phyloP scores from a whole-genome alignment of 2,797 vertebrate species.

The Oryzias sinensis region DNA sequence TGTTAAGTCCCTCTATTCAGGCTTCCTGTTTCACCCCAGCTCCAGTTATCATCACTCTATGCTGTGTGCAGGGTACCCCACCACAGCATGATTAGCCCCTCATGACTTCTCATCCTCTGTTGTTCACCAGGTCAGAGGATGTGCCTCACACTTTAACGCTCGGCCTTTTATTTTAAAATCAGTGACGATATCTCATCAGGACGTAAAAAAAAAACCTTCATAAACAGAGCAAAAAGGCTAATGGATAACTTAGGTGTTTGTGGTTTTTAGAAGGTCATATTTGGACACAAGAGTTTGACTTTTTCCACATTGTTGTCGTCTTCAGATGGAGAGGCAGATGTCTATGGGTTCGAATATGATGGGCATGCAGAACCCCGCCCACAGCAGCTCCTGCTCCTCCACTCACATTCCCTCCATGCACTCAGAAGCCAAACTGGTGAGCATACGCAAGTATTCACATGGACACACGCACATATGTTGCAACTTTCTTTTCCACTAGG shows the following conservation, averaged over 20 bases:
- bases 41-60: slow-evolving; percentile 73
- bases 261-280: slow-evolving; percentile 1
- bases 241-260: not conserved
- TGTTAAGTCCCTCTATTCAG: slow-evolving; percentile 70
- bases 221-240: not conserved
- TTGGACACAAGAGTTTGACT: slow-evolving; percentile 8
- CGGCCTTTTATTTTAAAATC: slow-evolving; percentile 12
- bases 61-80: slow-evolving; percentile 55
- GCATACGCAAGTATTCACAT: slow-evolving; percentile 51
- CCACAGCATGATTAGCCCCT: slow-evolving; percentile 67
- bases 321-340: slow-evolving; percentile 98
- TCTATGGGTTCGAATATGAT: slow-evolving; percentile 97
- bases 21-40: slow-evolving; percentile 77
- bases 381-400: slow-evolving; percentile 92
- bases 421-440: slow-evolving; percentile 99
- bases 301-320: slow-evolving; percentile 41
- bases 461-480: slow-evolving; percentile 50
- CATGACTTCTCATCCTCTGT: slow-evolving; percentile 45
- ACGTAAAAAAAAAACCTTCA: not conserved
- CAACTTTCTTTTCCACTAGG: slow-evolving; percentile 81
- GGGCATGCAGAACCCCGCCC: slow-evolving; percentile 94
- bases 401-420: slow-evolving; percentile 96
- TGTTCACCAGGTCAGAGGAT: slow-evolving; percentile 5
- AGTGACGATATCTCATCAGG: slow-evolving; percentile 5
- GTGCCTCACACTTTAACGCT: slow-evolving; percentile 14